A percentile compares a stretch with the other conserved stretches of the same genome.
phyloP scores from a whole-genome alignment of 2,888 invertebrate genomes.

The Drosophila neonasuta region DNA sequence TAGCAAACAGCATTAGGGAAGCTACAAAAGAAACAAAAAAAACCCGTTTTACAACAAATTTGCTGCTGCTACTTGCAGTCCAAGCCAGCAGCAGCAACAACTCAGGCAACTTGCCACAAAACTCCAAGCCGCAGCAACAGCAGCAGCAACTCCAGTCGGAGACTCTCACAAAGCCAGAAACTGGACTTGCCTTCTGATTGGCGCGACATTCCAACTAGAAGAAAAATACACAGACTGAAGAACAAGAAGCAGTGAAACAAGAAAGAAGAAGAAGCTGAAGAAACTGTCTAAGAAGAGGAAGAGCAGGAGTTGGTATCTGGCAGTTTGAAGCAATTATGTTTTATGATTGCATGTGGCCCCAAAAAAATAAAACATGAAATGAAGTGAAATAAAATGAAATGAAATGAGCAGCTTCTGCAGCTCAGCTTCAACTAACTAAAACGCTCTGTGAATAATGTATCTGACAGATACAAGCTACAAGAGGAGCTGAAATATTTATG shows the following conservation, averaged over 20 bases:
- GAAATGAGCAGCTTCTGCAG: not conserved
- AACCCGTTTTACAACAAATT: conserved; percentile 75
- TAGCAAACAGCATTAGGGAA: conserved; percentile 58
- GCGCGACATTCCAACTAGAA: conserved; percentile 69
- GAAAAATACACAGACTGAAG: conserved; percentile 3
- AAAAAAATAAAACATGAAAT: conserved; percentile 12
- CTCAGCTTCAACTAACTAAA: conserved; percentile 25
- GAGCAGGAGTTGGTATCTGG: conserved; percentile 35
- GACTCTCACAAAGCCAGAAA: conserved; percentile 53
- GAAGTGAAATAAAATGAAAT: not conserved
- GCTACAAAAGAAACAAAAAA: conserved; percentile 58
- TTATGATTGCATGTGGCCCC: conserved; percentile 46
- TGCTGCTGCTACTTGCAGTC: conserved; percentile 58
- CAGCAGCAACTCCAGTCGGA: conserved; percentile 31
- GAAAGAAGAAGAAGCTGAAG: not conserved
- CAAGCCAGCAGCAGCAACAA: conserved; percentile 2
- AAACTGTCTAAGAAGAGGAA: not conserved
- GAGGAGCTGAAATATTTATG: conserved; percentile 53
- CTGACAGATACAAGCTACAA: conserved; percentile 39
- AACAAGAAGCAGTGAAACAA: conserved; percentile 5
- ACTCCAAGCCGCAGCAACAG: conserved; percentile 28
- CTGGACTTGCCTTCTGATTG: conserved; percentile 67
- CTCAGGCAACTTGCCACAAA: conserved; percentile 43
- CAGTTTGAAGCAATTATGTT: conserved; percentile 50
- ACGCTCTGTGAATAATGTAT: conserved; percentile 62